Evolutionary conservation across 2,113 vertebrate species (phyloP), one percentile per base, ranked within the genome.

Genomic region (Spea bombifrons): DNA sequence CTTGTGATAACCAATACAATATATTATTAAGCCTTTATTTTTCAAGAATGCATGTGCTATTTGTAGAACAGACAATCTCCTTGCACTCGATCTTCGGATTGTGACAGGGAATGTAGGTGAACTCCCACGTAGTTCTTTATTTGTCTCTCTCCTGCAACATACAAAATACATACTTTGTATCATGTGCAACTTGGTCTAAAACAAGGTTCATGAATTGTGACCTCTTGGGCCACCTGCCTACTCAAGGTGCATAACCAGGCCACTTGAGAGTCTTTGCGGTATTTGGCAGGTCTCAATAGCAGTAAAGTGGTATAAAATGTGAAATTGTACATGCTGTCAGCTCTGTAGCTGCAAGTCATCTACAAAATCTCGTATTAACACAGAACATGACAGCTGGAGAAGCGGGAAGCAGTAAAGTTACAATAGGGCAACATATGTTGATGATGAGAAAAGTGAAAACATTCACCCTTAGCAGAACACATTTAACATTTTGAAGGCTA

Each of bases 381-480:
- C 49, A 46, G 15, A 66, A 73, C 30, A 46, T 70, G 77, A 80
- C 77, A 80, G 70, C 71, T 80, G 77, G 63, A 46, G 77, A 80
- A 77, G 45, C n/a, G 70, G 46, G 16, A 67, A 73, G 63, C 70
- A 73, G 70, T 73, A 30, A 73, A 80, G 50, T 73, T 73, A 66
- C 77, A 80, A 80, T 73, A 80, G 77, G 50, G 61, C 64, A 80
- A 66, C 77, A 80, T 80, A 73, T 80, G 77, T 57, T 80, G 77
- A 57, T 73, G 76, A 78, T 78, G 45, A 59, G 9, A 66, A 73
- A 53, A 72, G 48, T 73, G 63, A 73, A 79, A 80, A 73, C 71
- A 73, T 66, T 44, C 45, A 73, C 63, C 59, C 47, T 78, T 65
- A 78, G 17, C 47, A 45, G 59, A 73, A 73, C 61, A 66, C 50